Conservation (phyloP, 1,140 invertebrate genomes). For the Physella acuta region DNA sequence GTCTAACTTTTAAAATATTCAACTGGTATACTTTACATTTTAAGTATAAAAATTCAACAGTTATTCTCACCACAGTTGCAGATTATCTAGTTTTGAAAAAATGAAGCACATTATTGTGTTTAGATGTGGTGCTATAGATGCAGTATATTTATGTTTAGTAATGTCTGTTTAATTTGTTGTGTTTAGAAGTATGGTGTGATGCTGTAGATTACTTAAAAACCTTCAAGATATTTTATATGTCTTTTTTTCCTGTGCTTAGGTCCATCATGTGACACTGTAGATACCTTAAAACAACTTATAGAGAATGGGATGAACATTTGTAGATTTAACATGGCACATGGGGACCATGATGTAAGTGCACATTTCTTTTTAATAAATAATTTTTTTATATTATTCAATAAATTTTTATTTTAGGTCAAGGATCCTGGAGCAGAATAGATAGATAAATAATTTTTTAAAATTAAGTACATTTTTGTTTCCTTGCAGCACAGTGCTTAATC, state of each 20-base stretch:
- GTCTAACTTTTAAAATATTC: no score
- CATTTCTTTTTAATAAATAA: not conserved
- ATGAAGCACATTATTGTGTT: not conserved
- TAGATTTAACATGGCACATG: conserved; percentile 95
- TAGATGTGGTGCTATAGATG: not conserved
- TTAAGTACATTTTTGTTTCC: no score
- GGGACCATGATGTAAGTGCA: conserved; percentile 78
- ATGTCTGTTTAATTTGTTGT: not conserved
- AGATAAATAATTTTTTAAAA: not conserved
- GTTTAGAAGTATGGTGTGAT: not conserved
- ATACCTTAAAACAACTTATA: conserved; percentile 89
- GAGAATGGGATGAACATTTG: conserved; percentile 96
- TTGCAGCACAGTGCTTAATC: no score
- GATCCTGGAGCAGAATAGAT: not conserved
- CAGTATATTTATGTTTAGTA: not conserved
- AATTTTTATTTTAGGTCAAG: not conserved
- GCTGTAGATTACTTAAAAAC: not conserved
- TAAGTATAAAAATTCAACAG: no score
- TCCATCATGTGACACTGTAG: conserved; percentile 81
- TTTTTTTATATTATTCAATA: not conserved
- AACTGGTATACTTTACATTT: no score
- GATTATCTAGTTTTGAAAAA: no score
- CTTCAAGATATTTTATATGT: not conserved
- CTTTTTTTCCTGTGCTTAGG: conserved; percentile 62
- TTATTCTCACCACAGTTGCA: no score